Conservation (phyloP, 1,140 invertebrate genomes). For the Bradynema listronoti region DNA sequence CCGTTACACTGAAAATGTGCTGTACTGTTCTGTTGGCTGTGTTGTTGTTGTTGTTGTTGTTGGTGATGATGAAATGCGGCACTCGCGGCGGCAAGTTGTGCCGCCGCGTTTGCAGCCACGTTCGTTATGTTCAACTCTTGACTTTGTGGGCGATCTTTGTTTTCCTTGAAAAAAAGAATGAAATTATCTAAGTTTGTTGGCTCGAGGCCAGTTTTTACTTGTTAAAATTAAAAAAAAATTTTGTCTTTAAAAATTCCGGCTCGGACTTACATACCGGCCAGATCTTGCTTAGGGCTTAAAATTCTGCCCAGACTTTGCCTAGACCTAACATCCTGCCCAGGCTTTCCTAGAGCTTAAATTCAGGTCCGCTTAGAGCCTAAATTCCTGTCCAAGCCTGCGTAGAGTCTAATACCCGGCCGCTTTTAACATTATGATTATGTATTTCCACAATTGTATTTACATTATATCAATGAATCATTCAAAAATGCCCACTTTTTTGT, state of each 20-base stretch:
- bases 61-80: neutral
- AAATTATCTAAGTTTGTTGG: neutral
- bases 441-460: neutral
- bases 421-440: neutral
- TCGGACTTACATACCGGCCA: neutral
- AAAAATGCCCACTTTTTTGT: slow-evolving; percentile 34
- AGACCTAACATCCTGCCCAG: neutral
- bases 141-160: slow-evolving; percentile 3
- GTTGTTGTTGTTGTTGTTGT: neutral
- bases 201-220: neutral
- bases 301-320: neutral
- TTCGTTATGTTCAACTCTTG: neutral
- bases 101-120: neutral
- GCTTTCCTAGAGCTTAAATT: neutral
- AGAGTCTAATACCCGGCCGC: neutral
- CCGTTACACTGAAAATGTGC: neutral
- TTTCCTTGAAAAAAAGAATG: slow-evolving; percentile 7
- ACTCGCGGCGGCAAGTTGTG: neutral
- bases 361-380: neutral
- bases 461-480: neutral
- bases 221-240: neutral
- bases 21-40: neutral
- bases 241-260: neutral
- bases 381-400: neutral
- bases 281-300: neutral